Percentiles rank a stretch among this genome's conserved stretches.
phyloP scores from a whole-genome alignment of 2,797 vertebrate species.

The Hapalemur alaotrensis region DNA sequence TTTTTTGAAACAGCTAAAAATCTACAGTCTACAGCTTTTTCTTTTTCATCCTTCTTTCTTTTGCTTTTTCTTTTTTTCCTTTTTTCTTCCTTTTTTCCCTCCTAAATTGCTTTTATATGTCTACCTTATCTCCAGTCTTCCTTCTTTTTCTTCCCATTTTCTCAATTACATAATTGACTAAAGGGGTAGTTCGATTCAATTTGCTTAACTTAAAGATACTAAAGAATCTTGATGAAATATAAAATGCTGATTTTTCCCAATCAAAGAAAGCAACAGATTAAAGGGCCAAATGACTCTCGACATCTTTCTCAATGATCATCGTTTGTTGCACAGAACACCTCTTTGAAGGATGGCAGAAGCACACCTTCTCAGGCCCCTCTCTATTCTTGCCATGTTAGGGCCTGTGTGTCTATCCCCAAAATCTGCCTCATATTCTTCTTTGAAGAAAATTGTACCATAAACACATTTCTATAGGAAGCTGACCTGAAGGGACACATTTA shows the following conservation, averaged over 20 bases:
- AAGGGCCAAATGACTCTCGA: neutral
- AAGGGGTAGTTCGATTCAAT: neutral
- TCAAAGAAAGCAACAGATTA: neutral
- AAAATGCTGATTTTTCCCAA: constrained; percentile 36
- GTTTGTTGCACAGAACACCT: neutral
- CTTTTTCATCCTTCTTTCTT: neutral
- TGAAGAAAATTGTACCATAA: constrained; percentile 67
- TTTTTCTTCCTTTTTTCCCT: neutral
- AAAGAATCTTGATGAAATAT: neutral
- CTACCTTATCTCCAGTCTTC: neutral
- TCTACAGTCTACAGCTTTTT: constrained; percentile 19
- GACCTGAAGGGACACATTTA: constrained; percentile 75
- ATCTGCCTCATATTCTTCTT: constrained; percentile 36
- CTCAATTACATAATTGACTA: neutral
- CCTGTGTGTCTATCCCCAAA: neutral
- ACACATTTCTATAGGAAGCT: constrained; percentile 67
- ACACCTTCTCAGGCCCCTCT: neutral
- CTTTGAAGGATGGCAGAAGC: neutral
- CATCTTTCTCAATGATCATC: neutral
- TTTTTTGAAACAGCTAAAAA: neutral
- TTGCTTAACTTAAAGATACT: neutral
- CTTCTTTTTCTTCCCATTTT: constrained; percentile 5
- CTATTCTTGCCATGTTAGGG: constrained; percentile 66
- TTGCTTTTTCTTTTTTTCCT: neutral
- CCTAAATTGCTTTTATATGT: neutral